Conservation (phyloP, 2,797 vertebrate species). For the Anguilla pacifica region DNA sequence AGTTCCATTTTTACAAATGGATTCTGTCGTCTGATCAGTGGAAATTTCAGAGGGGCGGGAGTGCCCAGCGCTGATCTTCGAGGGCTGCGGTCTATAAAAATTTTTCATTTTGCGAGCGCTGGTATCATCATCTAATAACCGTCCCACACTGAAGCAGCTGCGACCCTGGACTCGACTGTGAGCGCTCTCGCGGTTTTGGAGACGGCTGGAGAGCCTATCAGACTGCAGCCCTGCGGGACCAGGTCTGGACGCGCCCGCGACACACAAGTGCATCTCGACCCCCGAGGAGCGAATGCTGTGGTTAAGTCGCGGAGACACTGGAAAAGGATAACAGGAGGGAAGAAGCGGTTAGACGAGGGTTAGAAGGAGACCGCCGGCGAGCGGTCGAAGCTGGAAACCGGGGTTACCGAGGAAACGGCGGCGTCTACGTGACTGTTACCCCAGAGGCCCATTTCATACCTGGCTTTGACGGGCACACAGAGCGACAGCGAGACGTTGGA, state of each 20-base stretch:
- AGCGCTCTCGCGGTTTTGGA: background rate
- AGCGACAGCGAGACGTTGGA: slow-evolving; percentile 31
- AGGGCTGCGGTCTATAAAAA: background rate
- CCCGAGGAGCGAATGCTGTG: slow-evolving; percentile 53
- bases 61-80: background rate
- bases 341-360: slow-evolving; percentile 48
- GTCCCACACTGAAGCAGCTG: background rate
- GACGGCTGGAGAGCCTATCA: background rate
- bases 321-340: slow-evolving; percentile 46
- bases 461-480: slow-evolving; percentile 27
- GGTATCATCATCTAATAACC: background rate
- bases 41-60: background rate
- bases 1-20: slow-evolving; percentile 11
- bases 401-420: slow-evolving; percentile 34
- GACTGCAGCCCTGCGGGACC: background rate
- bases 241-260: slow-evolving; percentile 13
- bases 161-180: background rate
- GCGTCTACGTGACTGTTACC: slow-evolving; percentile 43
- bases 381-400: slow-evolving; percentile 46
- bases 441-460: slow-evolving; percentile 23
- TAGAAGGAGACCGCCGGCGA: slow-evolving; percentile 25
- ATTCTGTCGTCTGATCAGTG: slow-evolving; percentile 11
- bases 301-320: slow-evolving; percentile 32
- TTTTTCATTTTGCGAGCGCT: background rate
- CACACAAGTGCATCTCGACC: slow-evolving; percentile 15